phyloP scores from a whole-genome alignment of 2,797 vertebrate species.

The Serranus cabrilla region DNA sequence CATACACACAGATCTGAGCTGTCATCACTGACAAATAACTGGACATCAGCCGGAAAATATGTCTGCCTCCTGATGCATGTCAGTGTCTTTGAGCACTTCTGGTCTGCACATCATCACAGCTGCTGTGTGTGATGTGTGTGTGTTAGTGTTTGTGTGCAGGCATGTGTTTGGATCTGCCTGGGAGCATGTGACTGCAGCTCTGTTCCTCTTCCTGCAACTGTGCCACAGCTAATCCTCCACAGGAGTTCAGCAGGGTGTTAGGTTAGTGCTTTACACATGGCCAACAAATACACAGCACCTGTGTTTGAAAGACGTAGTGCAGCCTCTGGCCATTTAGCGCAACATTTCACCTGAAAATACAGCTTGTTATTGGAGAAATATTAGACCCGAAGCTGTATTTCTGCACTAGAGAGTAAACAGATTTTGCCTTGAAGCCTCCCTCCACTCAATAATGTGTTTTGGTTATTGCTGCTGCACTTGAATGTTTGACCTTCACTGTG shows the following conservation, averaged over 20 bases:
- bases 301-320: conserved; percentile 37
- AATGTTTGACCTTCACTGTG: conserved; percentile 27
- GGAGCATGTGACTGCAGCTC: conserved; percentile 57
- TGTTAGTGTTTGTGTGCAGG: conserved; percentile 24
- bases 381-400: conserved; percentile 10
- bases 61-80: conserved; percentile 56
- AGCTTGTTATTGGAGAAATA: conserved; percentile 12
- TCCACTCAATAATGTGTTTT: conserved; percentile 16
- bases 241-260: conserved; percentile 58
- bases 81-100: conserved; percentile 58
- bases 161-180: conserved; percentile 59
- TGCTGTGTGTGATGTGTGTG: conserved; percentile 28
- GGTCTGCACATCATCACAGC: conserved; percentile 62
- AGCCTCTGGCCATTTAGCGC: conserved; percentile 16
- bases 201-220: conserved; percentile 57
- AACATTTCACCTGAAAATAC: conserved; percentile 38
- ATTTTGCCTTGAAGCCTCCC: not conserved
- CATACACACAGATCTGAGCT: conserved; percentile 31
- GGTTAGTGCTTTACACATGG: conserved; percentile 53
- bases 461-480: conserved; percentile 9
- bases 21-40: conserved; percentile 59
- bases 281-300: conserved; percentile 51
- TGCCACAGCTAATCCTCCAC: conserved; percentile 61
- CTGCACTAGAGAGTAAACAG: not conserved
- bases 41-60: conserved; percentile 66